phyloP scores from a whole-genome alignment of 2,888 invertebrate genomes.

The Coleophora deauratella region DNA sequence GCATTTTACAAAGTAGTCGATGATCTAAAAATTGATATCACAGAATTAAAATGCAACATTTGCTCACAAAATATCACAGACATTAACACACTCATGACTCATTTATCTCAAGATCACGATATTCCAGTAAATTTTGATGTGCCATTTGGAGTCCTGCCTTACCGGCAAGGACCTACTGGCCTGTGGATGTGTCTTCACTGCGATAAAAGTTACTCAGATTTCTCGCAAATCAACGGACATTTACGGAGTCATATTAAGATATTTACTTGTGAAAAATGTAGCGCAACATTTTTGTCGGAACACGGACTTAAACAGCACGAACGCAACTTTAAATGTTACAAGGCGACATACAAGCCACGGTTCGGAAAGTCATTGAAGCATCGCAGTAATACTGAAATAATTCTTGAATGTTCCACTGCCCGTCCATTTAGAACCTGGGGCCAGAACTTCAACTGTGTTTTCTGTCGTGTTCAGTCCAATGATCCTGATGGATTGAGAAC shows the following conservation, averaged over 20 bases:
- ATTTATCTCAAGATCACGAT: conserved; percentile 47
- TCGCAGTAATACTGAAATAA: conserved; percentile 60
- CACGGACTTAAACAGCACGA: conserved; percentile 58
- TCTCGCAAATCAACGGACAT: conserved; percentile 60
- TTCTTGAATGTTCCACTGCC: conserved; percentile 60
- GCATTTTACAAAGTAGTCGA: conserved; percentile 64
- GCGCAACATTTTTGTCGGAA: conserved; percentile 56
- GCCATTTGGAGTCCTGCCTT: conserved; percentile 60
- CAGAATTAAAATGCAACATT: conserved; percentile 52
- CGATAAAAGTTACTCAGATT: conserved; percentile 53
- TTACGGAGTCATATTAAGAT: conserved; percentile 57
- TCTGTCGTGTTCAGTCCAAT: conserved; percentile 59
- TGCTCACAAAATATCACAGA: conserved; percentile 42
- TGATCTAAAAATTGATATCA: conserved; percentile 57
- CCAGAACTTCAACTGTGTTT: conserved; percentile 61
- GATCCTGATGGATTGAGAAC: conserved; percentile 57
- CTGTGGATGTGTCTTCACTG: conserved; percentile 60
- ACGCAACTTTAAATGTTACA: conserved; percentile 58
- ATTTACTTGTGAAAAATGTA: conserved; percentile 60
- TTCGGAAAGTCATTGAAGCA: conserved; percentile 59
- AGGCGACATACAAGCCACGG: conserved; percentile 56
- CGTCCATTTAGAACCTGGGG: conserved; percentile 64
- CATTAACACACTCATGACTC: conserved; percentile 53
- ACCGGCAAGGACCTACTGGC: conserved; percentile 46
- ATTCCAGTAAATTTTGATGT: conserved; percentile 54